These are phyloP conservation scores for Eretmochelys imbricata DNA, from an alignment of 2,113 vertebrate species.

Conservation along the genomic window DNA sequence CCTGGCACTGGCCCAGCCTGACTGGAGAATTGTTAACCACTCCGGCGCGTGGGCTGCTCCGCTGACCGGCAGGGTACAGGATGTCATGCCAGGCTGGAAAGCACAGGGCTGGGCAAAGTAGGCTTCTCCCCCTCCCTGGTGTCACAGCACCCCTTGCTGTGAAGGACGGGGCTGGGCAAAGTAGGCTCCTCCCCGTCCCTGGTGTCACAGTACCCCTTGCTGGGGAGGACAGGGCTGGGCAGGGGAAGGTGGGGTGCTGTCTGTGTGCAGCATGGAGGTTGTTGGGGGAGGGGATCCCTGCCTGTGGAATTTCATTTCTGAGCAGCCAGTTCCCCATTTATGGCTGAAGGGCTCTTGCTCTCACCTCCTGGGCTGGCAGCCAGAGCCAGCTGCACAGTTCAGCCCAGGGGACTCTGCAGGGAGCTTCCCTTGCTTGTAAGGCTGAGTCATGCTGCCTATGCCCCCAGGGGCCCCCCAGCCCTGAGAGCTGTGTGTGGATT, in stretches of 20 bases:
- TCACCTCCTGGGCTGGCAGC: neutral
- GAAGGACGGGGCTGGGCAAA: fast-evolving
- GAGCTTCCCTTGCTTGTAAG: neutral
- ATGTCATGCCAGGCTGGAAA: neutral
- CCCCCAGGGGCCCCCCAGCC: neutral
- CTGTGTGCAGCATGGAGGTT: neutral
- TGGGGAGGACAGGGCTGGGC: neutral
- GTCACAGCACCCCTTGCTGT: neutral
- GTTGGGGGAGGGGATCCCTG: neutral
- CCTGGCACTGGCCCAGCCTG: neutral
- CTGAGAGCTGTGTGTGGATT: neutral
- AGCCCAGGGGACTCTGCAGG: neutral
- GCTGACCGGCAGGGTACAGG: neutral
- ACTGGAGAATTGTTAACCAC: neutral
- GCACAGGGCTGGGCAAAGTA: fast-evolving
- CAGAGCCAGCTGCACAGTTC: neutral
- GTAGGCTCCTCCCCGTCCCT: neutral
- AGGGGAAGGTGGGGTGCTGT: neutral
- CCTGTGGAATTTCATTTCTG: neutral
- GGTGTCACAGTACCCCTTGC: neutral
- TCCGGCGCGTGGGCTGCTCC: neutral
- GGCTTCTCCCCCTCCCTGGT: neutral
- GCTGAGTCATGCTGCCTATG: neutral
- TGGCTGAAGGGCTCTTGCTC: neutral
- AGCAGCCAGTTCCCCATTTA: slow-evolving; percentile 30